phyloP scores from a whole-genome alignment of 2,113 vertebrate species.

The Cinclus mexicanus region DNA sequence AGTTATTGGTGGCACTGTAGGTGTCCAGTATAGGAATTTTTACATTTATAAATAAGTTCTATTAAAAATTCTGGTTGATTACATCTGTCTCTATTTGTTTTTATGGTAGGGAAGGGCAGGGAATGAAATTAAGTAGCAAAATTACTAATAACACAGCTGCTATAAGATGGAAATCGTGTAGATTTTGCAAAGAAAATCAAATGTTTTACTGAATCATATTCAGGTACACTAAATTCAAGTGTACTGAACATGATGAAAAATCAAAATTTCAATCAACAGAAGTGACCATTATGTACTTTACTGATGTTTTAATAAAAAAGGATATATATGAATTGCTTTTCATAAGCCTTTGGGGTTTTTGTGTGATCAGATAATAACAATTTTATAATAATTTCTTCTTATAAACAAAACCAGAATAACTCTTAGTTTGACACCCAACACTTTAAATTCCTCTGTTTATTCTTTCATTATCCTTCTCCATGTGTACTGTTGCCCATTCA shows the following conservation, averaged over 20 bases:
- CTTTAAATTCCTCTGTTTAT: neutral
- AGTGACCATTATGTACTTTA: neutral
- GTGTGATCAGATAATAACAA: neutral
- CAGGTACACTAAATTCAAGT: neutral
- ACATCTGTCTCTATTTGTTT: neutral
- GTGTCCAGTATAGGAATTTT: neutral
- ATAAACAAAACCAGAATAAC: neutral
- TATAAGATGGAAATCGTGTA: neutral
- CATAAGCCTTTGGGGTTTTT: neutral
- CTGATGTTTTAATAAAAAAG: neutral
- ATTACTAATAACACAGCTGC: neutral
- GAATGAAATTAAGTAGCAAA: neutral
- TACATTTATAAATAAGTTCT: neutral
- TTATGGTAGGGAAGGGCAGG: neutral
- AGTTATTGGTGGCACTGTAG: neutral
- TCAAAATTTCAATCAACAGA: neutral
- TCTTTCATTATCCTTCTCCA: neutral
- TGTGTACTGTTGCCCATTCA: neutral
- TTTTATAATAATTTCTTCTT: neutral
- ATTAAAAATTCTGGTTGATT: neutral
- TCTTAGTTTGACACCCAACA: neutral
- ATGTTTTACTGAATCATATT: neutral
- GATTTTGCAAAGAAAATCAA: neutral
- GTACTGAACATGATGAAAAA: neutral
- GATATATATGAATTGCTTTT: neutral